These are phyloP conservation scores for Pipistrellus pygmaeus DNA, from an alignment of 2,797 vertebrate genomes.

Conservation along the genomic window DNA sequence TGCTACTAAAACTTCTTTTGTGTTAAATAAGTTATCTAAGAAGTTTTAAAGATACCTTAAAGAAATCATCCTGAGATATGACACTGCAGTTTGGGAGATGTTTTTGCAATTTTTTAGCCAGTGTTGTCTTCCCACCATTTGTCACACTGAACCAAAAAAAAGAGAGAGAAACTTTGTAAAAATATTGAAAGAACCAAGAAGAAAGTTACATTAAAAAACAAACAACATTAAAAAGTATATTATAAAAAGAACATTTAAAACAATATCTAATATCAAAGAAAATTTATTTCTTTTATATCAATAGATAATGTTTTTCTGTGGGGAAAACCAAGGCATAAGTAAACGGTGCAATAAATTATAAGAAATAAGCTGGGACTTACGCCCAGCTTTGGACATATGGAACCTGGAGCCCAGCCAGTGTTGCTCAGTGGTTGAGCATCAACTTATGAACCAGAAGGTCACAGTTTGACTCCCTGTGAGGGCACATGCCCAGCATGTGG, in stretches of 20 bases:
- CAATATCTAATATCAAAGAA: not conserved
- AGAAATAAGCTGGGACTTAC: not conserved
- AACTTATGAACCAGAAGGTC: no score
- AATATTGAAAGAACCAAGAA: not conserved
- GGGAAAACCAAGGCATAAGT: not conserved
- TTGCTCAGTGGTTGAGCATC: not conserved
- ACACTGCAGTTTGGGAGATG: conserved; percentile 91
- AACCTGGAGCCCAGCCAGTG: no score
- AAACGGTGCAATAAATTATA: not conserved
- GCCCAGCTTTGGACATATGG: no score
- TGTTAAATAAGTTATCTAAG: not conserved
- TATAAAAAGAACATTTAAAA: conserved; percentile 32
- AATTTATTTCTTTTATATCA: not conserved
- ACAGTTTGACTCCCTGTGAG: no score
- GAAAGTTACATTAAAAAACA: conserved; percentile 46
- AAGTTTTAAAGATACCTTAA: conserved; percentile 91
- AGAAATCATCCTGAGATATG: conserved; percentile 95
- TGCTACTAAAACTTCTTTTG: not conserved
- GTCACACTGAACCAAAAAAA: conserved; percentile 90
- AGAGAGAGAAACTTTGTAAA: conserved; percentile 16
- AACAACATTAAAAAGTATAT: not conserved
- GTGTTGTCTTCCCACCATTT: conserved; percentile 96
- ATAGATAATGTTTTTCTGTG: not conserved
- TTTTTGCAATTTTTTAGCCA: conserved; percentile 90
- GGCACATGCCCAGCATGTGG: no score